phyloP scores from a whole-genome alignment of 2,113 vertebrate genomes.

The Oreocharis arfaki region DNA sequence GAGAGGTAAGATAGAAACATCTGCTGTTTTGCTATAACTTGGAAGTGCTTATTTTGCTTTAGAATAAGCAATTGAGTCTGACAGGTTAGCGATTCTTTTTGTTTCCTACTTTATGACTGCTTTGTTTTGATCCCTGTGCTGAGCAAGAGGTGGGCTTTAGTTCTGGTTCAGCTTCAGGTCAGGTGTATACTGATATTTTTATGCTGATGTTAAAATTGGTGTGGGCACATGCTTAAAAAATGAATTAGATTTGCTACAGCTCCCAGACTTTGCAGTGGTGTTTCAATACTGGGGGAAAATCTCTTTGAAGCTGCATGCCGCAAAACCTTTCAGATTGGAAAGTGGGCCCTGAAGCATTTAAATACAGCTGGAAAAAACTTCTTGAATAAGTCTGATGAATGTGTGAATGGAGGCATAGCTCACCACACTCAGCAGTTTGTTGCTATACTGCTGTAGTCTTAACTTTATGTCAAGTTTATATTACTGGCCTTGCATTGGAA shows the following conservation, averaged over 20 bases:
- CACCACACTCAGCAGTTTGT: neutral
- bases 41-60: neutral
- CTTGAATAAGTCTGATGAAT: neutral
- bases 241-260: neutral
- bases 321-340: neutral
- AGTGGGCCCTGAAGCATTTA: neutral
- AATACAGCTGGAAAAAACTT: neutral
- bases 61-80: neutral
- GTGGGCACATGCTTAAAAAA: neutral
- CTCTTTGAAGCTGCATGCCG: neutral
- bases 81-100: neutral
- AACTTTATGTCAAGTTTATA: neutral
- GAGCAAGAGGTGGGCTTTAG: neutral
- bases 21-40: neutral
- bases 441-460: neutral
- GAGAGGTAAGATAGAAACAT: slow-evolving; percentile 81
- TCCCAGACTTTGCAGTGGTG: neutral
- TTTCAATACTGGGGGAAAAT: neutral
- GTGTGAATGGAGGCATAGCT: neutral
- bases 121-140: neutral
- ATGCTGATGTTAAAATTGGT: neutral
- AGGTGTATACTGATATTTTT: neutral
- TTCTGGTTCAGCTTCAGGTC: neutral
- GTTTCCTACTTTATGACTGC: neutral
- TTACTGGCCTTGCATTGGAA: neutral